These are phyloP conservation scores for Falco peregrinus DNA, from an alignment of 2,797 vertebrate species.

Conservation along the genomic window DNA sequence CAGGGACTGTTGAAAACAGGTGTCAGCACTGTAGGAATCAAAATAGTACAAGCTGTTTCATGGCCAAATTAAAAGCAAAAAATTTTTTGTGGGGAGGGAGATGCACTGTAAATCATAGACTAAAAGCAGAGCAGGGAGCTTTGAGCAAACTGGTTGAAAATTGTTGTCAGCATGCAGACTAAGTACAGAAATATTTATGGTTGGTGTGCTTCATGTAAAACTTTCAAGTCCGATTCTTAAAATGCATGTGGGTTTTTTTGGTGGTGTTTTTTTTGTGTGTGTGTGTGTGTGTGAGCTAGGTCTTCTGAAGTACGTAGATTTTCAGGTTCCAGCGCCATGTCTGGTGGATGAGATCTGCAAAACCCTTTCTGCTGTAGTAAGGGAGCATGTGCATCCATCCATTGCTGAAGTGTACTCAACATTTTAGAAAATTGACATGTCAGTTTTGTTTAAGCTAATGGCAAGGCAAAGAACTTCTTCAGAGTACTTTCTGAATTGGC, in stretches of 20 bases:
- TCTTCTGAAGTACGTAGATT: neutral
- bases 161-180: neutral
- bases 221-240: neutral
- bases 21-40: neutral
- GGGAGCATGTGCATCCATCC: neutral
- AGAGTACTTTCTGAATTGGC: neutral
- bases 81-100: neutral
- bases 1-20: neutral
- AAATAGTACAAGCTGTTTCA: neutral
- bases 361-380: neutral
- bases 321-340: neutral
- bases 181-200: fast-evolving
- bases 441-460: neutral
- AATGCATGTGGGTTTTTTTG: fast-evolving
- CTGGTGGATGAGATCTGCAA: neutral
- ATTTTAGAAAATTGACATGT: neutral
- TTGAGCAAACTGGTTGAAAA: neutral
- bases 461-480: neutral
- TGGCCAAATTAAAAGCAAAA: neutral
- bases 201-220: neutral
- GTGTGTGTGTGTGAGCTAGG: neutral
- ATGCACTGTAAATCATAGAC: neutral
- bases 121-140: neutral
- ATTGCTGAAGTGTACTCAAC: neutral
- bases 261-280: neutral